These are phyloP conservation scores for Tangara arthus DNA, from an alignment of 2,797 vertebrate genomes.

Conservation along the genomic window DNA sequence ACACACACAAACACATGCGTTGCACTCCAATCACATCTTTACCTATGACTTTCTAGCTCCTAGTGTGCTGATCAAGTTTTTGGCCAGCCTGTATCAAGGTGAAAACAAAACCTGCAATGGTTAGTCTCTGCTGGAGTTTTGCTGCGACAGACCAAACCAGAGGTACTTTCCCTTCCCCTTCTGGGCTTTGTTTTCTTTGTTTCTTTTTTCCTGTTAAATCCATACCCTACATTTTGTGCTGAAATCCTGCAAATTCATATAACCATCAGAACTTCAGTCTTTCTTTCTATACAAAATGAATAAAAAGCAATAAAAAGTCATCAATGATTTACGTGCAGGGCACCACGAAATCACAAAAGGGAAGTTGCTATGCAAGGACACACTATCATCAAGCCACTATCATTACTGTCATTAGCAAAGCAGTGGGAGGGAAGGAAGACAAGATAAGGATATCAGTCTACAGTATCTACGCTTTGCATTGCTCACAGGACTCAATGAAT, in stretches of 20 bases:
- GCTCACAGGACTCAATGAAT: neutral
- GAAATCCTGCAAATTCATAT: neutral
- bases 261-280: neutral
- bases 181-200: neutral
- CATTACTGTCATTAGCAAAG: slow-evolving; percentile 21
- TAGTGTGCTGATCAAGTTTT: neutral
- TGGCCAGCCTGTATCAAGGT: neutral
- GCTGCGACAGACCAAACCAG: neutral
- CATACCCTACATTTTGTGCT: neutral
- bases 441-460: slow-evolving; percentile 22
- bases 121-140: neutral
- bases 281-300: neutral
- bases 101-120: neutral
- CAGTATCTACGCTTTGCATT: neutral
- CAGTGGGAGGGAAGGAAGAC: slow-evolving; percentile 36
- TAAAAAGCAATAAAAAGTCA: neutral
- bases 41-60: neutral
- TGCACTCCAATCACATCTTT: neutral
- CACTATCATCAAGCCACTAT: neutral
- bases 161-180: neutral
- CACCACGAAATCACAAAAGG: neutral
- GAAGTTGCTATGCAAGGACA: neutral
- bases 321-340: neutral
- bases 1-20: neutral
- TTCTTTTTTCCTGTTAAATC: neutral